Percentiles rank a stretch among this genome's conserved stretches.
phyloP scores from a whole-genome alignment of 1,140 invertebrate genomes.

The Zaprionus kolodkinae region DNA sequence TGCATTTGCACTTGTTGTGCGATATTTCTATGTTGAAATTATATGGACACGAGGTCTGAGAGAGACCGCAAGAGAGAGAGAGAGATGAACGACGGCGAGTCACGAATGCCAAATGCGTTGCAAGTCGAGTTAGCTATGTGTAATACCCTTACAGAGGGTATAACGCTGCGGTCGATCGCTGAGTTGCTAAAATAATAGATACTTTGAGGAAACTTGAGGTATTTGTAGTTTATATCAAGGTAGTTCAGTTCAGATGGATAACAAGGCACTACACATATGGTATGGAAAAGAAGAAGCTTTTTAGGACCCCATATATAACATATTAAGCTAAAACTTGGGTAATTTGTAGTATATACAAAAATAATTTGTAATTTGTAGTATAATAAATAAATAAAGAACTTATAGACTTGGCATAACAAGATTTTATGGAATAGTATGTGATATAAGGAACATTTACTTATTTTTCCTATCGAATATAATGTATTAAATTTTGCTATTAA shows the following conservation, averaged over 20 bases:
- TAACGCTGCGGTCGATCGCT: not conserved
- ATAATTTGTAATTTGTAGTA: too few relatives aligned
- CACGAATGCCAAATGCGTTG: constrained; percentile 45
- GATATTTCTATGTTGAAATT: constrained; percentile 80
- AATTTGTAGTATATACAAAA: too few relatives aligned
- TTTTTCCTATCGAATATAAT: too few relatives aligned
- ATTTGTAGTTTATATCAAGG: not conserved
- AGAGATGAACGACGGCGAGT: constrained; percentile 4
- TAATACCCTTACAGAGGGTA: constrained; percentile 9
- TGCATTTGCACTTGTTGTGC: constrained; percentile 82
- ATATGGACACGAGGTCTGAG: constrained; percentile 55
- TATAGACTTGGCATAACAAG: too few relatives aligned
- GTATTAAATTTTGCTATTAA: too few relatives aligned
- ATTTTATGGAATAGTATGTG: too few relatives aligned
- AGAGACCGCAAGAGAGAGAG: not conserved
- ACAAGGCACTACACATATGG: too few relatives aligned
- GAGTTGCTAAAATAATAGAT: not conserved
- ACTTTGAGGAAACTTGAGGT: not conserved
- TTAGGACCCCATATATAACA: too few relatives aligned
- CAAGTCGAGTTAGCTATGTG: constrained; percentile 11
- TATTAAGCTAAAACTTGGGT: too few relatives aligned
- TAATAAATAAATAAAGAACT: too few relatives aligned
- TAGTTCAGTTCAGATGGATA: not conserved
- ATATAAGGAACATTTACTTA: too few relatives aligned
- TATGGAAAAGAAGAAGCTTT: too few relatives aligned